phyloP scores from a whole-genome alignment of 2,797 vertebrate species.

The Crocodylus rhombifer region DNA sequence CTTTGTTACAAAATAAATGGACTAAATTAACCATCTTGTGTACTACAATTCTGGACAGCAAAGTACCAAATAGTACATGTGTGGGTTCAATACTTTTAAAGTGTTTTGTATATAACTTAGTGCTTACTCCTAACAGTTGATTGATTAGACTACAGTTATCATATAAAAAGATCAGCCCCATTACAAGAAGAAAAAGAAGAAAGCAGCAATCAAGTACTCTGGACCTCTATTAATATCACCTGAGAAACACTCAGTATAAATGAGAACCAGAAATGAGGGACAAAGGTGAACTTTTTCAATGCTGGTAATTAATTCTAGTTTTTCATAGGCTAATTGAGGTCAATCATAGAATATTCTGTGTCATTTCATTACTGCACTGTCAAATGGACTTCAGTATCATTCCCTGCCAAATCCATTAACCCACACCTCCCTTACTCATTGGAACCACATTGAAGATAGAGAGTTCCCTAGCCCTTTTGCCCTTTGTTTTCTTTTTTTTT shows the following conservation, averaged over 20 bases:
- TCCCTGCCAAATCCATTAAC: slow-evolving; percentile 72
- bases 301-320: slow-evolving; percentile 86
- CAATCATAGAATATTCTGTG: slow-evolving; percentile 81
- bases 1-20: slow-evolving; percentile 68
- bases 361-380: slow-evolving; percentile 79
- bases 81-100: slow-evolving; percentile 59
- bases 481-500: slow-evolving; percentile 14
- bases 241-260: slow-evolving; percentile 69
- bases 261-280: slow-evolving; percentile 76
- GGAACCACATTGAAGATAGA: slow-evolving; percentile 41
- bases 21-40: slow-evolving; percentile 68
- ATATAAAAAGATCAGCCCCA: slow-evolving; percentile 18
- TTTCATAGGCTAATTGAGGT: slow-evolving; percentile 88
- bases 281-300: slow-evolving; percentile 82
- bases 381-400: slow-evolving; percentile 74
- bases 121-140: slow-evolving; percentile 44
- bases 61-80: slow-evolving; percentile 32
- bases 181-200: slow-evolving; percentile 29
- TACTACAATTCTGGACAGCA: slow-evolving; percentile 53
- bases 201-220: slow-evolving; percentile 48
- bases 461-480: slow-evolving; percentile 5
- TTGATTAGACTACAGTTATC: slow-evolving; percentile 56
- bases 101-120: slow-evolving; percentile 45
- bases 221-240: slow-evolving; percentile 70
- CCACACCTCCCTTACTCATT: slow-evolving; percentile 45